A percentile compares a stretch with the other conserved stretches of the same genome.
Evolutionary conservation across 2,797 vertebrate species (phyloP).

Genomic region (Aotus griseimembra): DNA sequence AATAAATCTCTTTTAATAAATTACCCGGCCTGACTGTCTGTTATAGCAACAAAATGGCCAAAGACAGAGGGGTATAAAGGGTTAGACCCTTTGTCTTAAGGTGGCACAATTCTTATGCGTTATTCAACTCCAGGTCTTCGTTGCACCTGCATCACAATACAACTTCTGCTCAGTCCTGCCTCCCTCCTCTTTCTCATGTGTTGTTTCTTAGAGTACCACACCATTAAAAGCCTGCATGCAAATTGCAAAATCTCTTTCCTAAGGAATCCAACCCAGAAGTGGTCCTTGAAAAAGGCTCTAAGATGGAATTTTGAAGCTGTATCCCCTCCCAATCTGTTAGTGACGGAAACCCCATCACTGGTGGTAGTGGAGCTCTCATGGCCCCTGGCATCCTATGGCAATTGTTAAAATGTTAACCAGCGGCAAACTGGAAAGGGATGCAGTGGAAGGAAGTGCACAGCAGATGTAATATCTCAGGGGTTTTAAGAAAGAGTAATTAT

Average conservation of each 20-base stretch:
- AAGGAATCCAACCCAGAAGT: not conserved
- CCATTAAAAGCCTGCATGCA: not conserved
- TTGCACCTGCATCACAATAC: not conserved
- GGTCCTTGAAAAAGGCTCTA: not conserved
- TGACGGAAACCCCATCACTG: not conserved
- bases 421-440: not conserved
- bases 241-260: not conserved
- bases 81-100: not conserved
- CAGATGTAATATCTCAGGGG: not conserved
- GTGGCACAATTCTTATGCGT: not conserved
- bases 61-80: not conserved
- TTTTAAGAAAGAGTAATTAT: not conserved
- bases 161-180: not conserved
- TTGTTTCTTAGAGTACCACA: not conserved
- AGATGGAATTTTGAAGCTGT: not conserved
- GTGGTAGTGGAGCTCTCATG: not conserved
- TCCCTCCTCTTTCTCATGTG: not conserved
- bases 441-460: not conserved
- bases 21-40: not conserved
- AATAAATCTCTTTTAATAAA: not conserved
- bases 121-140: not conserved
- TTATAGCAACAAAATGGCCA: not conserved
- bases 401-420: not conserved
- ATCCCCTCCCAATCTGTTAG: not conserved
- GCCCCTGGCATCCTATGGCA: not conserved